Conservation (phyloP, 1,140 invertebrate genomes). For the Mylabris phalerata region DNA sequence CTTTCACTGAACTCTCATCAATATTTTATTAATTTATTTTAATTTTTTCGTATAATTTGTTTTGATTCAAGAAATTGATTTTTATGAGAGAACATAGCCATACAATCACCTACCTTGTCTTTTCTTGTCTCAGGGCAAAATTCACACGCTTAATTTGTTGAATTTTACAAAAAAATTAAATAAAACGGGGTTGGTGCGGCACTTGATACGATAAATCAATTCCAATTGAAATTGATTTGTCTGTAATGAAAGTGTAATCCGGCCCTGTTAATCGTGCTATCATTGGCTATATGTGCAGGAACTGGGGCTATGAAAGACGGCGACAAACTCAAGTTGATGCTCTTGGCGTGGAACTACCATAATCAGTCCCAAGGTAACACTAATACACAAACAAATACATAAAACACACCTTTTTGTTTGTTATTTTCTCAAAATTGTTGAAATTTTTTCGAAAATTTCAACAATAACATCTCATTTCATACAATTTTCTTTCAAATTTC, state of each 20-base stretch:
- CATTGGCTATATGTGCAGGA: conserved; percentile 37
- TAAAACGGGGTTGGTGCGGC: no score
- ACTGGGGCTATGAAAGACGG: conserved; percentile 62
- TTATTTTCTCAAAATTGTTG: background rate
- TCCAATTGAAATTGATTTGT: background rate
- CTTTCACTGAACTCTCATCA: no score
- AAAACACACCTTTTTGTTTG: conserved; percentile 5
- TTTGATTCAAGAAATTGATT: no score
- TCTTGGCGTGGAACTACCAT: conserved; percentile 77
- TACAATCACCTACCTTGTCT: conserved; percentile 5
- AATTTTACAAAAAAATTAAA: background rate
- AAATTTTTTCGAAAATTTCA: background rate
- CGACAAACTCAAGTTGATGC: conserved; percentile 77
- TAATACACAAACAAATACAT: conserved; percentile 20
- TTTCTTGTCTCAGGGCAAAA: conserved; percentile 4
- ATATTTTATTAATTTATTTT: no score
- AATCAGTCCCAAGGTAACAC: conserved; percentile 58
- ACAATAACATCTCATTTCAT: background rate
- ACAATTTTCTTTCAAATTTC: background rate
- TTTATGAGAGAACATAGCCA: no score
- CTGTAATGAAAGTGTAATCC: conserved; percentile 18
- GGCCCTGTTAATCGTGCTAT: conserved; percentile 37
- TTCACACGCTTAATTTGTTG: background rate
- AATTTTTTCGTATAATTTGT: no score
- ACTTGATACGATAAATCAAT: no score